Base-by-base conservation (phyloP, 2,888 invertebrate genomes). In the Pristionchus japonicus region DNA sequence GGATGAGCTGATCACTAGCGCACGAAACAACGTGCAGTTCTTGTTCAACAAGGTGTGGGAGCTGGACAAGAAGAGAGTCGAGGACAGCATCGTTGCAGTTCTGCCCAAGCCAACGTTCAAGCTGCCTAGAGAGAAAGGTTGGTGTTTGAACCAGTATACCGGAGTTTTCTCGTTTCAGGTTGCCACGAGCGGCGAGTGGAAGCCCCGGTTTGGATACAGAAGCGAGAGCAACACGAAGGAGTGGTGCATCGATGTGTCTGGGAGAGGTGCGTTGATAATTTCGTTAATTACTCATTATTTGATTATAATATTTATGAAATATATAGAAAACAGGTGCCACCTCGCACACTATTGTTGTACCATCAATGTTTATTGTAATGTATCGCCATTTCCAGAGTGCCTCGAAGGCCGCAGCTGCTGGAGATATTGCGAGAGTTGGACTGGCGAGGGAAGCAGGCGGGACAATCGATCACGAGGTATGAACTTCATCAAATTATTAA, bases 171-270 rank as follows among this genome's bases (percentile, higher is more conserved):
- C n/a, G n/a, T n/a, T n/a, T n/a, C n/a, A n/a, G n/a, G n/a, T n/a
- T n/a, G n/a, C n/a, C n/a, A 89, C 87, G 23, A 90, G 92, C 17
- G 91, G 92, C 67, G 93, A 91, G 95, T 97, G 97, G 96, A 96
- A 96, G 89, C 97, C 97, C 4, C 95, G 96, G 13, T 97, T 96
- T 95, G 97, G 97, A 20, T 98, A 97, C 94, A 96, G 97, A 94
- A 96, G 96, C 17, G 96, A 96, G 91, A 97, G 97, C 90, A 96
- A 97, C 89, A 96, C 96, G 93, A 97, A 97, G 95, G 97, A 98
- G 93, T 99, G 99, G 99, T 95, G 98, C 9, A 96, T 98, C 89
- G 98, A 98, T 95, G 97, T 99, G 0, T 98, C 98, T 0, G 96
- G 96, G 90, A 97, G 96, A 9, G 97, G 98, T 95, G 97, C 17